phyloP scores from a whole-genome alignment of 2,888 invertebrate species.

The Thyatira batis region DNA sequence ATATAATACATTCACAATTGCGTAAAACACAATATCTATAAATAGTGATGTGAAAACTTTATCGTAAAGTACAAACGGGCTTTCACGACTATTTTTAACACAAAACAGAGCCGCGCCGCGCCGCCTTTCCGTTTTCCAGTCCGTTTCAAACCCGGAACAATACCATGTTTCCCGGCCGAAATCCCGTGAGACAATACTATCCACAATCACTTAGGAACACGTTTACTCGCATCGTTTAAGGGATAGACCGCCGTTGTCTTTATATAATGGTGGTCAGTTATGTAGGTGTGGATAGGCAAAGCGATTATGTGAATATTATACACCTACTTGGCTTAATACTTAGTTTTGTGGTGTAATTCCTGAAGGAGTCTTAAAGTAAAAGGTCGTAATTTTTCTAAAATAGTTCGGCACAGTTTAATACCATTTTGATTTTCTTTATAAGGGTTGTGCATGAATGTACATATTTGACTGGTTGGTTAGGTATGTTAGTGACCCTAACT shows the following conservation, averaged over 20 bases:
- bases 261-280: conserved; percentile 14
- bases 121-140: conserved; percentile 1
- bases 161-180: conserved; percentile 7
- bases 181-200: conserved; percentile 17
- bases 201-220: conserved; percentile 47
- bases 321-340: too few relatives aligned
- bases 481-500: too few relatives aligned
- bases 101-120: not conserved
- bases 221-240: conserved; percentile 42
- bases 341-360: not conserved
- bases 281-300: not conserved
- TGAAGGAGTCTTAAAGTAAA: too few relatives aligned
- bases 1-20: too few relatives aligned
- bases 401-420: too few relatives aligned
- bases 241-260: conserved; percentile 36
- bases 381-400: too few relatives aligned
- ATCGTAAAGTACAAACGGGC: not conserved
- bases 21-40: too few relatives aligned
- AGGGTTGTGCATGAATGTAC: too few relatives aligned
- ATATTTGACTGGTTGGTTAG: too few relatives aligned
- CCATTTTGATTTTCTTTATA: too few relatives aligned
- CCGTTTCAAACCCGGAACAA: conserved; percentile 1
- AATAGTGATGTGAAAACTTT: too few relatives aligned
- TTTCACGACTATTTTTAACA: not conserved
- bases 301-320: not conserved